These are phyloP conservation scores for Squalus acanthias DNA, from an alignment of 2,797 vertebrate genomes.

Conservation along the genomic window DNA sequence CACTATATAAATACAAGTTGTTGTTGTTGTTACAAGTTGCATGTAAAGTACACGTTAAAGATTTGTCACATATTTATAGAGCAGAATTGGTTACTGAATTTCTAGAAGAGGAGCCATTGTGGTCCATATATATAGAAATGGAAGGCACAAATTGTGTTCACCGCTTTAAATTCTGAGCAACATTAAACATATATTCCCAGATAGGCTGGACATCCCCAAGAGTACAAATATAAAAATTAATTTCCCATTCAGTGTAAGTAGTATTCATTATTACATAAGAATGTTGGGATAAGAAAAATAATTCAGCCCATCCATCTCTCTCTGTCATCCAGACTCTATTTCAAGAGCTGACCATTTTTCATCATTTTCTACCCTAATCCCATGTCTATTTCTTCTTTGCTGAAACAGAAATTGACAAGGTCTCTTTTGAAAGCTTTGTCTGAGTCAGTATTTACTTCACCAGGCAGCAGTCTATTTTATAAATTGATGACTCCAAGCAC, in stretches of 20 bases:
- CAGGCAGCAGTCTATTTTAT: neutral
- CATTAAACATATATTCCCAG: neutral
- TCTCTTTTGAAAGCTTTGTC: neutral
- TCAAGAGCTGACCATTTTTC: conserved; percentile 20
- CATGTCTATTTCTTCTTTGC: neutral
- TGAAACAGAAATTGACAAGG: neutral
- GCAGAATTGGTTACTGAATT: neutral
- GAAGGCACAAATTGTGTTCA: neutral
- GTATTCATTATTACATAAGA: neutral
- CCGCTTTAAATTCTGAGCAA: neutral
- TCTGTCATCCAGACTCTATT: neutral
- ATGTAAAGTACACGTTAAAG: neutral
- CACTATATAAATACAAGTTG: too few species aligned
- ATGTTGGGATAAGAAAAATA: neutral
- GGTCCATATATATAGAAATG: neutral
- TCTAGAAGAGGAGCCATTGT: neutral
- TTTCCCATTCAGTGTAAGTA: neutral
- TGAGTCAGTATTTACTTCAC: neutral
- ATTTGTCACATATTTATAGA: too few species aligned
- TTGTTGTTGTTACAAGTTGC: neutral
- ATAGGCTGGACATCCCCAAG: neutral
- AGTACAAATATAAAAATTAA: neutral
- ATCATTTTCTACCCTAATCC: neutral
- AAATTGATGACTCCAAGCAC: neutral
- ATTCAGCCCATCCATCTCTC: neutral